These are phyloP conservation scores for Nomada goodeniana DNA, from an alignment of 2,888 invertebrate species.

Conservation along the genomic window DNA sequence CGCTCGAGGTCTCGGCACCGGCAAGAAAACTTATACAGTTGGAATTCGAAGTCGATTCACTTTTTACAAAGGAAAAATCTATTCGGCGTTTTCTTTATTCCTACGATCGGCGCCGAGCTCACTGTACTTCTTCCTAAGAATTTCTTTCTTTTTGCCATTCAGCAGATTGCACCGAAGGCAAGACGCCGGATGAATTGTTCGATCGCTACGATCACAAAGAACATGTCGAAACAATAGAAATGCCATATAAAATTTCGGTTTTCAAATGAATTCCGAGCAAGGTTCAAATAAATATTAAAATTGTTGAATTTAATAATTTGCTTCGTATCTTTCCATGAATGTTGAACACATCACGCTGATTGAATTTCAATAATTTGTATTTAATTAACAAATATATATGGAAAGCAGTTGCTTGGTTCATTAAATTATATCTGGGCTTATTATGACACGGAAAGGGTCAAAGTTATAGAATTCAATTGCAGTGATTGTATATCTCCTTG, in stretches of 20 bases:
- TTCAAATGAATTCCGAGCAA: not conserved
- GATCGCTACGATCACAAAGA: slow-evolving; percentile 14
- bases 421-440: not conserved
- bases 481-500: no score
- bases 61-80: slow-evolving; percentile 21
- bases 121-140: not conserved
- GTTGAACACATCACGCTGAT: not conserved
- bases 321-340: not conserved
- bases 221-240: slow-evolving; percentile 29
- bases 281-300: not conserved
- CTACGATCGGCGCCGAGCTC: not conserved
- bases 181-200: slow-evolving; percentile 17
- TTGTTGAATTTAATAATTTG: not conserved
- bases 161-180: slow-evolving; percentile 12
- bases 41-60: slow-evolving; percentile 8
- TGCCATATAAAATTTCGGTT: slow-evolving; percentile 6
- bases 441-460: no score
- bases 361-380: no score
- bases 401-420: not conserved
- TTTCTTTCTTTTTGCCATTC: slow-evolving; percentile 25
- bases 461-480: no score
- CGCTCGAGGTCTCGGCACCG: not conserved
- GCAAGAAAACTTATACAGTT: slow-evolving; percentile 1
- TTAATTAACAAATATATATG: no score
- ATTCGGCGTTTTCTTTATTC: slow-evolving; percentile 34